phyloP scores from a whole-genome alignment of 2,888 invertebrate species.

The Brenthis ino region DNA sequence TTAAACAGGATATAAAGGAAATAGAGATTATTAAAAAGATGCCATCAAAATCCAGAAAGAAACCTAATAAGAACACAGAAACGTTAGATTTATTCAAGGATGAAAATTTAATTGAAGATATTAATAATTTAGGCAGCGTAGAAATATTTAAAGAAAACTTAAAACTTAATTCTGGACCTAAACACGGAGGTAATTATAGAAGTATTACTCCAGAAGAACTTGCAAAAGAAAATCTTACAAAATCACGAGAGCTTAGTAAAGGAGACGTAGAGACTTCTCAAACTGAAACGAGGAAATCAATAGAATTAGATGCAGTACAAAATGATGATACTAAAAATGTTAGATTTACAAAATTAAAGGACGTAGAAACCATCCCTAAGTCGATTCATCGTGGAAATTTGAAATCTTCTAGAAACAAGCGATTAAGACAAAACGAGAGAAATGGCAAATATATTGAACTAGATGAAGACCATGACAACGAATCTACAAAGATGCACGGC shows the following conservation, averaged over 20 bases:
- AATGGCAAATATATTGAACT: slow-evolving; percentile 64
- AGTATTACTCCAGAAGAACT: slow-evolving; percentile 48
- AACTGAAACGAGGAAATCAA: slow-evolving; percentile 47
- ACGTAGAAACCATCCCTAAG: slow-evolving; percentile 40
- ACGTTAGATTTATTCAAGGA: slow-evolving; percentile 68
- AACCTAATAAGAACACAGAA: slow-evolving; percentile 56
- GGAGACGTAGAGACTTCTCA: slow-evolving; percentile 60
- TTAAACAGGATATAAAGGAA: slow-evolving; percentile 72
- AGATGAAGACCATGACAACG: slow-evolving; percentile 53
- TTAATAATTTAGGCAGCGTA: slow-evolving; percentile 70
- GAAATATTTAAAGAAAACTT: slow-evolving; percentile 70
- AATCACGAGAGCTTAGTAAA: slow-evolving; percentile 27
- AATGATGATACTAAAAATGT: slow-evolving; percentile 44
- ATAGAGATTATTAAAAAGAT: slow-evolving; percentile 72
- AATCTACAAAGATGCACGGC: slow-evolving; percentile 48
- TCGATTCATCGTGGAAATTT: slow-evolving; percentile 61
- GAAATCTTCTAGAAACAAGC: slow-evolving; percentile 45
- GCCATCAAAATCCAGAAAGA: slow-evolving; percentile 49
- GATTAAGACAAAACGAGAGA: slow-evolving; percentile 44
- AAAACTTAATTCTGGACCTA: slow-evolving; percentile 61
- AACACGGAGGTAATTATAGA: slow-evolving; percentile 76
- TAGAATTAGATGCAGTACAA: slow-evolving; percentile 7
- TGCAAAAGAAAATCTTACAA: slow-evolving; percentile 41
- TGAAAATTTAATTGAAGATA: slow-evolving; percentile 67
- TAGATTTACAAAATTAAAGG: slow-evolving; percentile 54